Evolutionary conservation across 2,113 vertebrate genomes (phyloP), one percentile per base, ranked within the genome.

Genomic region (Ammospiza nelsoni): DNA sequence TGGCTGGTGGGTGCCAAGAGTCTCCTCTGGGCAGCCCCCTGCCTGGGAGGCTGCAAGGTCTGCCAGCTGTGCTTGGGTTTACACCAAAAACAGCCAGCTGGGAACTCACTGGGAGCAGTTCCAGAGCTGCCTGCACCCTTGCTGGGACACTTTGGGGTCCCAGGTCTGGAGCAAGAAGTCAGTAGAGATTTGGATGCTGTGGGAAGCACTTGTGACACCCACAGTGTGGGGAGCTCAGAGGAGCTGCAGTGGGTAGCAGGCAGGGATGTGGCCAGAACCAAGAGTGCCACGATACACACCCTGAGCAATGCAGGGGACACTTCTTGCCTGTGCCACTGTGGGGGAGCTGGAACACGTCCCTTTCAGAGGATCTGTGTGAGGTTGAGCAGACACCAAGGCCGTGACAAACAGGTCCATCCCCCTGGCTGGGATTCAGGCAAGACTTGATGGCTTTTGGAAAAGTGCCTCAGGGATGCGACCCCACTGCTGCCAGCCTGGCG

Each of bases 31-130:
- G 21, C 51, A 78, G 16, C 6, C 11, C 37, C 48, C 18, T 31
- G 1, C 21, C 5, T 24, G 41, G 31, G 39, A 49, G 43, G 31
- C 46, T 74, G 65, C 17, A 55, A 78, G 37, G 43, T 71, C 15
- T 0, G 1, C 6, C 1, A 2, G 46, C 23, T 9, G 0, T 25
- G 13, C 9, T 15, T 31, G 46, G 12, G 15, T n/a, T 80, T 73
- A 67, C 28, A 51, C 5, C 48, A 49, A 9, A 43, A 27, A 1
- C 16, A 6, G 7, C 41, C 5, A 2, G 43, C 54, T 43, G 46
- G n/a, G 28, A 74, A n/a, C 43, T 58, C 9, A 1, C 5, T 33
- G 62, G 3, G 2, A 90, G 61, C 9, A 9, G 41, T 10, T 63
- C 37, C 61, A 66, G 75, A 83, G 71, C 71, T 73, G 66, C 23